Evolutionary conservation across 2,888 invertebrate genomes (phyloP), one percentile per base, ranked within the genome.

Genomic region (Polyommatus iphigenia): DNA sequence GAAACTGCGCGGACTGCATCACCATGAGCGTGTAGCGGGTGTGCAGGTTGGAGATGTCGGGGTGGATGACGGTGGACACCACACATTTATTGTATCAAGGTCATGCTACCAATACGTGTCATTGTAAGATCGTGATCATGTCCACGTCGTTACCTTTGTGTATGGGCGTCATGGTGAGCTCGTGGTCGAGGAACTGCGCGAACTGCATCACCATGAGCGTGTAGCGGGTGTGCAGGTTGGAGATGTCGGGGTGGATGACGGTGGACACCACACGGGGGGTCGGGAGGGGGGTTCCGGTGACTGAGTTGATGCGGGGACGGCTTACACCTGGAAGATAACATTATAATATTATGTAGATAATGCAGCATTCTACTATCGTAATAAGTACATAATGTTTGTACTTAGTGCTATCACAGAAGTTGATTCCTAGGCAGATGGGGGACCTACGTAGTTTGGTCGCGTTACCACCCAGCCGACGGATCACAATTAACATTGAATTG

Each of bases 141-240:
- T 24, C 20, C 59, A 24, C 15, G 29, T 24, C 15, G 29, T 24
- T 82, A 95, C 96, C 98, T 94, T 97, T 97, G 85, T 97, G 98
- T 78, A 98, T 98, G 1, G 98, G 99, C 0, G 99, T 98, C 95
- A 98, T 96, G 0, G 99, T 99, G 77, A 99, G 94, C 88, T 99
- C 99, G 91, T 99, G 99, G 89, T 99, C 99, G 29, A 99, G 89
- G 85, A 99, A 97, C 89, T 99, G 99, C 0, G 98, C 99, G 85
- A 96, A 99, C 92, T 99, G 99, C 99, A 99, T 99, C 67, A 97
- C 95, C 97, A 99, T 97, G 20, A 99, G 92, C 0, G 98, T 97
- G 89, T 99, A 98, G 7, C 98, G 95, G 0, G 96, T 96, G 86
- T 98, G 98, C 29, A 98, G 94, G 87, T 98, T 97, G 54, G 98